Percentiles rank a stretch among this genome's conserved stretches.
phyloP scores from a whole-genome alignment of 2,797 vertebrate species.

The Rhinichthys osculus region DNA sequence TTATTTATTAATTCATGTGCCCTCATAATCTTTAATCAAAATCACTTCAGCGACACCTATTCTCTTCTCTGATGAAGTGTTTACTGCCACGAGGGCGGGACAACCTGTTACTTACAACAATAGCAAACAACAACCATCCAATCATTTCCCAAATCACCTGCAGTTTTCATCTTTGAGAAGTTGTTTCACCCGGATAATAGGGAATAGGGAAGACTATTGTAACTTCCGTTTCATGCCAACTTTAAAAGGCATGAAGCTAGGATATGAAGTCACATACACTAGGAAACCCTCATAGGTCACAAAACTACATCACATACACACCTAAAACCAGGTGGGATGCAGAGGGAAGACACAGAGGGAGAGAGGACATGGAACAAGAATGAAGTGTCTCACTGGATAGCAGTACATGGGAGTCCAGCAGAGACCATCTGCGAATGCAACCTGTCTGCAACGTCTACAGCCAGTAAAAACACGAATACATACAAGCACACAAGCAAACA shows the following conservation, averaged over 20 bases:
- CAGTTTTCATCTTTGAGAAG: background rate
- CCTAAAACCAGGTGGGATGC: constrained; percentile 32
- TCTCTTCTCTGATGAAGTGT: background rate
- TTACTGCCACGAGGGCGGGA: background rate
- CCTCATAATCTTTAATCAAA: too few species aligned
- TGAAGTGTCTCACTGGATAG: constrained; percentile 53
- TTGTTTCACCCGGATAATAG: background rate
- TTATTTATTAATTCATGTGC: too few species aligned
- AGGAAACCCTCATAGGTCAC: constrained; percentile 26
- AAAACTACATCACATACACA: constrained; percentile 2
- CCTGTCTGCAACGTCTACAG: constrained; percentile 57
- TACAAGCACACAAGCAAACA: constrained; percentile 27
- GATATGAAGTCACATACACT: background rate
- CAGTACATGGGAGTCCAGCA: constrained; percentile 70
- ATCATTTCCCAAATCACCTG: background rate
- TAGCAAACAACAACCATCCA: background rate
- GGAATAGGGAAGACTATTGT: background rate
- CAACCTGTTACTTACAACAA: background rate
- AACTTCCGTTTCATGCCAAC: background rate
- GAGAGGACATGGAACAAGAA: constrained; percentile 42
- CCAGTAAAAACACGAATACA: constrained; percentile 25
- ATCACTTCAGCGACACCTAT: too few species aligned
- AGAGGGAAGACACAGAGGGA: constrained; percentile 38
- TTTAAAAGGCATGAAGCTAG: background rate
- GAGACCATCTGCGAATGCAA: constrained; percentile 77